These are phyloP conservation scores for Bathynomus jamesi DNA, from an alignment of 1,140 invertebrate genomes.

Conservation along the genomic window DNA sequence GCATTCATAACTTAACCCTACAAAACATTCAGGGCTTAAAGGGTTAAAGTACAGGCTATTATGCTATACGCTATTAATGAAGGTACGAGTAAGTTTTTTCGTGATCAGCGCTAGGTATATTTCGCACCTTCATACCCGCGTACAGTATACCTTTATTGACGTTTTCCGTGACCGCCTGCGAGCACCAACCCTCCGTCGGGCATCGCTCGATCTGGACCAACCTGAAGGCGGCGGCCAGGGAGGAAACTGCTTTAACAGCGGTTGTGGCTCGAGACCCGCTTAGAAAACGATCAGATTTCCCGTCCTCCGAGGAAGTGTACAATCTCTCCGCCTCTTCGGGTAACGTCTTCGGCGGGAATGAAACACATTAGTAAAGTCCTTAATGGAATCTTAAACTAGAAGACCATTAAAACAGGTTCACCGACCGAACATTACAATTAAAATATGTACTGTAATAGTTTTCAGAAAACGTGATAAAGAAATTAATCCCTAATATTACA, in stretches of 20 bases:
- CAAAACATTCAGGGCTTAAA: too few relatives aligned
- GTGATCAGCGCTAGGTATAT: background rate
- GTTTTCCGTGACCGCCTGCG: constrained; percentile 12
- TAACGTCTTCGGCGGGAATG: background rate
- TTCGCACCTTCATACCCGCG: background rate
- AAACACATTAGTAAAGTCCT: background rate
- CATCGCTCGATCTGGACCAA: constrained; percentile 26
- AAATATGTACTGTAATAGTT: too few relatives aligned
- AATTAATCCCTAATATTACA: too few relatives aligned
- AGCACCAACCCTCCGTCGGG: constrained; percentile 18
- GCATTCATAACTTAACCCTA: too few relatives aligned
- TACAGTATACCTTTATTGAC: constrained; percentile 17
- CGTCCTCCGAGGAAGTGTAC: background rate
- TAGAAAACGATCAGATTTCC: background rate
- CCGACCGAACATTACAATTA: too few relatives aligned
- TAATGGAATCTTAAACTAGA: background rate
- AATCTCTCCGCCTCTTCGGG: background rate
- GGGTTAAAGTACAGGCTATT: too few relatives aligned
- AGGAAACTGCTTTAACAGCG: constrained; percentile 22
- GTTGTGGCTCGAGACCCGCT: constrained; percentile 8
- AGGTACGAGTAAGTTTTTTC: too few relatives aligned
- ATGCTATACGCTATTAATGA: too few relatives aligned
- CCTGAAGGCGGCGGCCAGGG: constrained; percentile 25
- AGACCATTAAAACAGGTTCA: too few relatives aligned
- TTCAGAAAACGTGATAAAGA: too few relatives aligned